Percentiles rank a stretch among this genome's conserved stretches.
phyloP scores from a whole-genome alignment of 2,888 invertebrate genomes.

The Synanthedon vespiformis region DNA sequence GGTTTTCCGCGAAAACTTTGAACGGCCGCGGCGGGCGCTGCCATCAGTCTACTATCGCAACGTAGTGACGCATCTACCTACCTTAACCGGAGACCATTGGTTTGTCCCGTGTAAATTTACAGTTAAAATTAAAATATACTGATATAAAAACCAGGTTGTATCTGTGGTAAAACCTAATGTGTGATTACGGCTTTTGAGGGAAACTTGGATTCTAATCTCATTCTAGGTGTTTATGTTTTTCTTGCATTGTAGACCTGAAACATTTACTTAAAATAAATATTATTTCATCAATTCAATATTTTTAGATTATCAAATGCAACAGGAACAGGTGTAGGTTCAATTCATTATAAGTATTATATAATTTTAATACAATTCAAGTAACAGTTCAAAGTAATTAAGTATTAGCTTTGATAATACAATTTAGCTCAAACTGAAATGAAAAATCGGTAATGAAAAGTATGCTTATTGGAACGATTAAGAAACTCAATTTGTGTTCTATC shows the following conservation, averaged over 20 bases:
- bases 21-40: conserved; percentile 38
- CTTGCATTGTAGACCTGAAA: conserved; percentile 19
- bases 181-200: conserved; percentile 35
- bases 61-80: conserved; percentile 43
- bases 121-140: conserved; percentile 2
- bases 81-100: conserved; percentile 44
- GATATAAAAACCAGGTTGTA: conserved; percentile 16
- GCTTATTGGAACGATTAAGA: too few relatives aligned
- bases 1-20: conserved; percentile 66
- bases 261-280: not conserved
- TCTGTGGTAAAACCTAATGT: conserved; percentile 15
- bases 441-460: too few relatives aligned
- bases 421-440: too few relatives aligned
- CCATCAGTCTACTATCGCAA: conserved; percentile 37
- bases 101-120: conserved; percentile 30
- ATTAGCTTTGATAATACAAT: too few relatives aligned
- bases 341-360: too few relatives aligned
- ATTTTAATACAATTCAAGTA: too few relatives aligned
- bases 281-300: too few relatives aligned
- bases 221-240: conserved; percentile 10
- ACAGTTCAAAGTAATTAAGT: too few relatives aligned
- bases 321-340: too few relatives aligned
- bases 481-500: too few relatives aligned
- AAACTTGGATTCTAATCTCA: conserved; percentile 6
- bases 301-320: too few relatives aligned